Conservation (phyloP, 2,797 vertebrate species). For the Fistularia commersonii region DNA sequence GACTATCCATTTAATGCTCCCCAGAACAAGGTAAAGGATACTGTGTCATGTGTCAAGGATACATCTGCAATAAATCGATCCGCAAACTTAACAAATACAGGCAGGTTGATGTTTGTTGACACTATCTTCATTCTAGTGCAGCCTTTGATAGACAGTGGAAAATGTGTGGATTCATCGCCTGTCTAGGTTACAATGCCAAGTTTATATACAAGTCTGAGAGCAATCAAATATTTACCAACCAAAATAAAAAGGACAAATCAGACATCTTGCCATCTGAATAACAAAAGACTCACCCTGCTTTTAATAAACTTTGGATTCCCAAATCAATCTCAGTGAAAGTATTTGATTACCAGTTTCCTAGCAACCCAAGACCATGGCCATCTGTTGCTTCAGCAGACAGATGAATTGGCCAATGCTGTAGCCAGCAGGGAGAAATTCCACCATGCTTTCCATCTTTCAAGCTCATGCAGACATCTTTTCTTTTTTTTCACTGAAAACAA, state of each 20-base stretch:
- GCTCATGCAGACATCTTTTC: conserved; percentile 33
- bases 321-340: conserved; percentile 75
- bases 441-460: conserved; percentile 46
- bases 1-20: too few species aligned
- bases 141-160: conserved; percentile 9
- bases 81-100: conserved; percentile 7
- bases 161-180: conserved; percentile 23
- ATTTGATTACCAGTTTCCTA: conserved; percentile 82
- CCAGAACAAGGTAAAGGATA: not conserved
- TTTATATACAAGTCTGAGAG: conserved; percentile 26
- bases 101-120: too few species aligned
- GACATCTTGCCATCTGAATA: conserved; percentile 55
- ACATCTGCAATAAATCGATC: not conserved
- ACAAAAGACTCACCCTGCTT: conserved; percentile 62
- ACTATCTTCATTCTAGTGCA: not conserved
- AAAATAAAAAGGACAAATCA: conserved; percentile 39
- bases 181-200: conserved; percentile 24
- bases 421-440: conserved; percentile 76
- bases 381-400: conserved; percentile 77
- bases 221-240: conserved; percentile 48
- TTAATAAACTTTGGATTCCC: conserved; percentile 68
- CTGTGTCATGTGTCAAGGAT: not conserved
- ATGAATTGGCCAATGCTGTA: conserved; percentile 46
- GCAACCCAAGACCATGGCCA: conserved; percentile 78
- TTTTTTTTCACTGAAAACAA: conserved; percentile 29